Evolutionary conservation across 2,888 invertebrate species (phyloP).

Genomic region (Helleia helle): DNA sequence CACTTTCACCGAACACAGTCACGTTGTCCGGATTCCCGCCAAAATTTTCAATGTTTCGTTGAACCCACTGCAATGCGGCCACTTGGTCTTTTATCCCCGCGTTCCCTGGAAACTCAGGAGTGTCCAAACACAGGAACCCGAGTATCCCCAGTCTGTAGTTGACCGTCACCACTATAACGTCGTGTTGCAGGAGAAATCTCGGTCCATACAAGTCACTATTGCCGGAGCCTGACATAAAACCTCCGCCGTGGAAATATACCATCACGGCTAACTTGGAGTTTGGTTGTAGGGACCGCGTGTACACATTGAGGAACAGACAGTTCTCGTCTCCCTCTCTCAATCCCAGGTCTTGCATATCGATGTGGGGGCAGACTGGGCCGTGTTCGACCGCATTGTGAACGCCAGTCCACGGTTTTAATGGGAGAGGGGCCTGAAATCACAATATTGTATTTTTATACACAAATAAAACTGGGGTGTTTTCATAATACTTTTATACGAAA

Average conservation of each 20-base stretch:
- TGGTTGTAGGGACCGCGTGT: slow-evolving; percentile 31
- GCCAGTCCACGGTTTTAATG: slow-evolving; percentile 38
- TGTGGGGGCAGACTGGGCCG: slow-evolving; percentile 45
- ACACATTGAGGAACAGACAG: slow-evolving; percentile 49
- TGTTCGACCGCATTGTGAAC: slow-evolving; percentile 42
- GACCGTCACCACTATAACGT: slow-evolving; percentile 52
- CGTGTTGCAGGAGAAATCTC: slow-evolving; percentile 44
- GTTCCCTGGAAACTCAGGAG: slow-evolving; percentile 47
- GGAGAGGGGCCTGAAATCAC: slow-evolving; percentile 42
- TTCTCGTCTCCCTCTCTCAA: slow-evolving; percentile 39
- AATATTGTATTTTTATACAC: too few relatives aligned
- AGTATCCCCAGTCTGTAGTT: slow-evolving; percentile 46
- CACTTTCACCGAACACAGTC: slow-evolving; percentile 57
- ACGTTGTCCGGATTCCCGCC: slow-evolving; percentile 47
- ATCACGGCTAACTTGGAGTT: slow-evolving; percentile 44
- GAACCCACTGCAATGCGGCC: slow-evolving; percentile 41
- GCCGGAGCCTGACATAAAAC: slow-evolving; percentile 44
- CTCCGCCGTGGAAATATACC: slow-evolving; percentile 59
- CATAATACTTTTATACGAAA: too few relatives aligned
- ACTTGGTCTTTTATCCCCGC: slow-evolving; percentile 56
- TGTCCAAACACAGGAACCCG: slow-evolving; percentile 39
- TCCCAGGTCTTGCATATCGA: slow-evolving; percentile 27
- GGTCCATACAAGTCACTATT: slow-evolving; percentile 41
- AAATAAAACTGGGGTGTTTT: too few relatives aligned
- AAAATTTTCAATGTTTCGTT: slow-evolving; percentile 40